phyloP scores from a whole-genome alignment of 2,113 vertebrate species.

The Aythya baeri region DNA sequence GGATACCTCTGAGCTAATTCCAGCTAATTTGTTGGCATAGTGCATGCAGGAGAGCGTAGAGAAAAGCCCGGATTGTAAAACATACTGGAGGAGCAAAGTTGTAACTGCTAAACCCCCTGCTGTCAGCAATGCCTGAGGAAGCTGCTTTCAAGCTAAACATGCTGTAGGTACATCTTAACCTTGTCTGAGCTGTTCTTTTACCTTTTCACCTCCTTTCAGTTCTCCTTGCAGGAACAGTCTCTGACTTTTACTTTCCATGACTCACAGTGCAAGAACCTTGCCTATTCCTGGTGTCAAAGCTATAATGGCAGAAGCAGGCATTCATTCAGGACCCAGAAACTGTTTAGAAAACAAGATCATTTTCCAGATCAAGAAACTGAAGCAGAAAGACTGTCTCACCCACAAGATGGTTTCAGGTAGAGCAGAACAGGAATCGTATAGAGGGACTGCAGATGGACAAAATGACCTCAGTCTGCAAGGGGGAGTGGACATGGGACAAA shows the following conservation, averaged over 20 bases:
- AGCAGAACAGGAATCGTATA: background rate
- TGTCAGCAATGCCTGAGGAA: background rate
- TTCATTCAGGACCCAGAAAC: background rate
- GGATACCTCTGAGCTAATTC: slow-evolving; percentile 18
- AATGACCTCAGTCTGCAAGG: accelerated
- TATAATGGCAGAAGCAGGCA: background rate
- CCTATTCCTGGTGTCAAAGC: accelerated
- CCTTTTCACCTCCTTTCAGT: background rate
- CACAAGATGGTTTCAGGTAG: background rate
- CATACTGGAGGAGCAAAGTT: background rate
- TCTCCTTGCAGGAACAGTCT: background rate
- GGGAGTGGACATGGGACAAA: background rate
- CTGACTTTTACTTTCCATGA: background rate
- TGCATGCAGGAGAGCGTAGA: background rate
- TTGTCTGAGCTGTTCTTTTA: background rate
- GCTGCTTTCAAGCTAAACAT: background rate
- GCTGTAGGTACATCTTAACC: background rate
- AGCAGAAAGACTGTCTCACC: background rate
- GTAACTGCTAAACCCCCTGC: background rate
- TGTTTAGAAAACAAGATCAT: background rate
- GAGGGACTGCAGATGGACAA: background rate
- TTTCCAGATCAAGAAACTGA: background rate
- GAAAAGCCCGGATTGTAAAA: background rate
- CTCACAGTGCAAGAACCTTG: background rate
- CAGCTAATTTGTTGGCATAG: background rate